Evolutionary conservation across 2,113 vertebrate genomes (phyloP), one percentile per base, ranked within the genome.

Genomic region (Eolophus roseicapilla): DNA sequence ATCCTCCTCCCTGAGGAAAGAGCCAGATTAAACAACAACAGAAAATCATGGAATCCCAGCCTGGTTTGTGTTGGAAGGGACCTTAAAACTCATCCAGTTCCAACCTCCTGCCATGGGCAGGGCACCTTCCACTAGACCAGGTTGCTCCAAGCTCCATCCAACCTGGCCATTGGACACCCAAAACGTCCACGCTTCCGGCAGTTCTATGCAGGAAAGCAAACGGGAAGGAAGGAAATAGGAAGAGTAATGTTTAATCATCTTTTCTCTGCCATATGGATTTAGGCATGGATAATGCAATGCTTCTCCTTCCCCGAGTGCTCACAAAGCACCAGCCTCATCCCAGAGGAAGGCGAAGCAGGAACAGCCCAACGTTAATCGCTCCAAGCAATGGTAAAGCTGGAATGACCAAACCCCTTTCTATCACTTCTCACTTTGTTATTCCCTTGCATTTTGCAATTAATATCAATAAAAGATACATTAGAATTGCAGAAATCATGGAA

Each of bases 401-500:
- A 33, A 43, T 17, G 69, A 63, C 89, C 84, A 43, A 24, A 46
- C n/a, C 21, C 60, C 50, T 76, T 59, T 27, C 87, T 77, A 46
- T 7, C 69, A 18, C 13, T n/a, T 53, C 65, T 25, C 77, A 19
- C 93, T 82, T 71, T 57, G 3, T 33, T 17, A 46, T 52, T 67
- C 41, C 81, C 59, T 59, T 84, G 82, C 90, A 82, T 91, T 87
- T 92, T 75, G 28, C 8, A 92, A 50, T 91, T 62, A 89, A 87
- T 95, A 89, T 69, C 95, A 92, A 87, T 87, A 94, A 79, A 94
- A 93, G 67, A 92, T 49, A 82, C 83, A 93, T 95, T 89, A 86
- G 91, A 96, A 95, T 89, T 92, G 95, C 93, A 97, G 95, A 95
- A 96, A 93, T 92, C 65, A 37, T 46, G 96, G 95, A 97, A 97